A percentile compares a stretch with the other conserved stretches of the same genome.
These are phyloP conservation scores for Dendrocopos noguchii DNA, from an alignment of 2,113 vertebrate species.

Conservation along the genomic window DNA sequence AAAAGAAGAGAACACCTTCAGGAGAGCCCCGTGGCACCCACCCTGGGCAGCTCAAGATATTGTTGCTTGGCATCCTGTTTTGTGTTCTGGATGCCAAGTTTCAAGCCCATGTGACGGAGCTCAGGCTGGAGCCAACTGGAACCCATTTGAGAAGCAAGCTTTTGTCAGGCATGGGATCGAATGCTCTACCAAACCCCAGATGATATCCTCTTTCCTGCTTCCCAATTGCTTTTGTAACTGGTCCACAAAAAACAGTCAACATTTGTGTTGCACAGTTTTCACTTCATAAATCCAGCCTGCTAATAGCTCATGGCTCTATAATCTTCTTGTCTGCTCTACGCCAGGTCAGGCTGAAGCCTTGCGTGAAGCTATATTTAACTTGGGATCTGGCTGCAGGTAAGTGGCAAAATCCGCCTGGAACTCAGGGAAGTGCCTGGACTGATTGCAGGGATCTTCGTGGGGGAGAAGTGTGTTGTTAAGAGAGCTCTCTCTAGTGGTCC, in stretches of 20 bases:
- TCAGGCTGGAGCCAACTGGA: background rate
- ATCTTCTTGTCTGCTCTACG: background rate
- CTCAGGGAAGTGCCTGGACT: background rate
- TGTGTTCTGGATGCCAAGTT: background rate
- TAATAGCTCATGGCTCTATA: slow-evolving; percentile 39
- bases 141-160: background rate
- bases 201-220: slow-evolving; percentile 46
- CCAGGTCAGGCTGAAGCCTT: background rate
- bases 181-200: slow-evolving; percentile 32
- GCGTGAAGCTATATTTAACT: slow-evolving; percentile 31
- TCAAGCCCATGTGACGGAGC: background rate
- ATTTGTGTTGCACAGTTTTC: slow-evolving; percentile 36
- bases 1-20: background rate
- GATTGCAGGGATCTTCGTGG: background rate
- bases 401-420: background rate
- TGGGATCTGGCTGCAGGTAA: slow-evolving; percentile 17
- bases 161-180: background rate
- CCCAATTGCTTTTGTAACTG: slow-evolving; percentile 48
- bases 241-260: slow-evolving; percentile 55
- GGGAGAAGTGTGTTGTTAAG: slow-evolving; percentile 11
- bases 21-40: background rate
- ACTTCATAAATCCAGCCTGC: slow-evolving; percentile 60
- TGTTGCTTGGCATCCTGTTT: background rate
- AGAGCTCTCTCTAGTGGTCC: slow-evolving; percentile 59
- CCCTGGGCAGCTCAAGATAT: background rate